phyloP scores from a whole-genome alignment of 2,113 vertebrate species.

The Tympanuchus pallidicinctus region DNA sequence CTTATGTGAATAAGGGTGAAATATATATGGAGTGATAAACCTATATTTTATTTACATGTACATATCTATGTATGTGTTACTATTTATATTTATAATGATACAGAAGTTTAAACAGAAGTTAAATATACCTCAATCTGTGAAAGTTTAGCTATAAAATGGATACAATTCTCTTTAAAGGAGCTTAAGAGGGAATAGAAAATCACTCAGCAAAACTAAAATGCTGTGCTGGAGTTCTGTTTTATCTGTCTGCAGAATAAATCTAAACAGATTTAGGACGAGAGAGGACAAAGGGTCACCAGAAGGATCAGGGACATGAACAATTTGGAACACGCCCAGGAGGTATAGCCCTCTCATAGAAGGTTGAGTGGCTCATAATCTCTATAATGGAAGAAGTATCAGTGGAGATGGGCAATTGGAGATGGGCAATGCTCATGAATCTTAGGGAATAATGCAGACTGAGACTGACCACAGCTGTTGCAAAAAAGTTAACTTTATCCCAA shows the following conservation, averaged over 20 bases:
- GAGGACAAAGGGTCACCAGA: neutral
- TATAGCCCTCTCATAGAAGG: neutral
- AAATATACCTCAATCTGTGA: neutral
- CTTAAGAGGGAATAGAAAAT: neutral
- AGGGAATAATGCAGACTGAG: neutral
- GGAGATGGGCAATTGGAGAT: neutral
- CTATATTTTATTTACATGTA: neutral
- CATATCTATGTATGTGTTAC: no score
- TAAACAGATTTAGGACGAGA: neutral
- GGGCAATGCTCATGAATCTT: neutral
- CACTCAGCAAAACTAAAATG: neutral
- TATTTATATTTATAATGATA: neutral
- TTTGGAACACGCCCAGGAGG: neutral
- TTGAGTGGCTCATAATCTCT: neutral
- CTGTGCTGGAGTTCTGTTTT: neutral
- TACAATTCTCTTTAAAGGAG: neutral
- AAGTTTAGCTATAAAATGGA: neutral
- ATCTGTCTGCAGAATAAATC: neutral
- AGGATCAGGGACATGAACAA: neutral
- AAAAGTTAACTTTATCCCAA: neutral
- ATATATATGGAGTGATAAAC: neutral
- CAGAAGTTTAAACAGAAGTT: neutral
- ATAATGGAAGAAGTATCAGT: neutral
- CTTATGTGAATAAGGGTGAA: neutral
- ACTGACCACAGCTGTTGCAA: neutral